phyloP scores from a whole-genome alignment of 2,113 vertebrate genomes.

The Vidua macroura region DNA sequence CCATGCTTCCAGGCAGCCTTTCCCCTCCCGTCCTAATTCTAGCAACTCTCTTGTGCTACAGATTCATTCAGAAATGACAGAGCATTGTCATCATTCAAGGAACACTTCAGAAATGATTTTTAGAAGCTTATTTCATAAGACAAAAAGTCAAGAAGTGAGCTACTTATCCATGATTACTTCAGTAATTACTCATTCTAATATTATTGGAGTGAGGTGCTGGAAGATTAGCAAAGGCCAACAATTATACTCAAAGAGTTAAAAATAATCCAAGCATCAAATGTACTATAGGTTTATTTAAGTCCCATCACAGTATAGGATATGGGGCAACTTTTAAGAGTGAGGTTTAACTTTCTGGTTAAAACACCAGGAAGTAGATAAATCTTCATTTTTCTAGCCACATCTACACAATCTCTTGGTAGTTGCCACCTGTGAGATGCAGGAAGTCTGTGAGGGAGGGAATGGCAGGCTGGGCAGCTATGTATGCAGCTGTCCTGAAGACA shows the following conservation, averaged over 20 bases:
- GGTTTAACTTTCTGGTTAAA: not conserved
- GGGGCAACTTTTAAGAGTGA: not conserved
- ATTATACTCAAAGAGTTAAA: not conserved
- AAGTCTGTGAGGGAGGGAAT: not conserved
- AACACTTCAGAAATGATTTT: not conserved
- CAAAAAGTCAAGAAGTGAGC: not conserved
- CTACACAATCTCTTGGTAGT: not conserved
- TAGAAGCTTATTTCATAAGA: not conserved
- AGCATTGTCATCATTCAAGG: not conserved
- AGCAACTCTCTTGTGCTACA: not conserved
- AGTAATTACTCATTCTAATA: not conserved
- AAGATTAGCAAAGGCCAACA: not conserved
- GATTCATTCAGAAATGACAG: not conserved
- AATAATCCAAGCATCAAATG: not conserved
- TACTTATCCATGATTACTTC: not conserved
- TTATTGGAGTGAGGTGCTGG: not conserved
- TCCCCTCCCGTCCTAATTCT: not conserved
- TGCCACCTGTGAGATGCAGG: not conserved
- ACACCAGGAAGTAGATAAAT: not conserved
- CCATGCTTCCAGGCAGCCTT: not conserved
- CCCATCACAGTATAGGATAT: not conserved
- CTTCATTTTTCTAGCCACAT: not conserved
- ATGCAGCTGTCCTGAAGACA: not conserved
- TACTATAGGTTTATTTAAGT: not conserved
- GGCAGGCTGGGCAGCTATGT: rapidly evolving